phyloP scores from a whole-genome alignment of 2,113 vertebrate genomes.

The Rhinolophus ferrumequinum region DNA sequence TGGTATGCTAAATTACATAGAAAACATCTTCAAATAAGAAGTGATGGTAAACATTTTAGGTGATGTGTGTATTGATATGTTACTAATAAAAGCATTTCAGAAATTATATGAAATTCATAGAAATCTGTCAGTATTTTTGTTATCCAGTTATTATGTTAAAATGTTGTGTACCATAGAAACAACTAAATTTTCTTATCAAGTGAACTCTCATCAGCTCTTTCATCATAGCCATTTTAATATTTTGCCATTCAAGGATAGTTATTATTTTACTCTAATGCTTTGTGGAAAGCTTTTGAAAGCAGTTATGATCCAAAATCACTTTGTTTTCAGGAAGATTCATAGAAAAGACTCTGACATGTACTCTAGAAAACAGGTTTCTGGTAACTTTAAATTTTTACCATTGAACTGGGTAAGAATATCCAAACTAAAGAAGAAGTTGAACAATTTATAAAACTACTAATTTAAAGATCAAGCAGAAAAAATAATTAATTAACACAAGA shows the following conservation, averaged over 20 bases:
- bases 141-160: neutral
- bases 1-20: neutral
- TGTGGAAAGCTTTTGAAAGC: neutral
- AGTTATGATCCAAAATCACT: neutral
- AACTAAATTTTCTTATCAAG: neutral
- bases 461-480: neutral
- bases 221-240: neutral
- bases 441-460: neutral
- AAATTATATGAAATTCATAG: neutral
- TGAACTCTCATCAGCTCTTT: neutral
- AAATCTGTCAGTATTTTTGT: neutral
- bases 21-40: too few species aligned
- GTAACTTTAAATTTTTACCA: neutral
- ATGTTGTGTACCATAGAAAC: neutral
- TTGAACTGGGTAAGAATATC: neutral
- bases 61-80: neutral
- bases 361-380: neutral
- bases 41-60: neutral
- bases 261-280: neutral
- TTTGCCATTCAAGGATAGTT: neutral
- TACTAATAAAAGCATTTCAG: neutral
- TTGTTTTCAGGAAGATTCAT: neutral
- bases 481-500: neutral
- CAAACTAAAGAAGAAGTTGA: neutral
- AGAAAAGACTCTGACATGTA: neutral